These are phyloP conservation scores for Cyphomyrus discorhynchus DNA, from an alignment of 2,113 vertebrate species.

Conservation along the genomic window DNA sequence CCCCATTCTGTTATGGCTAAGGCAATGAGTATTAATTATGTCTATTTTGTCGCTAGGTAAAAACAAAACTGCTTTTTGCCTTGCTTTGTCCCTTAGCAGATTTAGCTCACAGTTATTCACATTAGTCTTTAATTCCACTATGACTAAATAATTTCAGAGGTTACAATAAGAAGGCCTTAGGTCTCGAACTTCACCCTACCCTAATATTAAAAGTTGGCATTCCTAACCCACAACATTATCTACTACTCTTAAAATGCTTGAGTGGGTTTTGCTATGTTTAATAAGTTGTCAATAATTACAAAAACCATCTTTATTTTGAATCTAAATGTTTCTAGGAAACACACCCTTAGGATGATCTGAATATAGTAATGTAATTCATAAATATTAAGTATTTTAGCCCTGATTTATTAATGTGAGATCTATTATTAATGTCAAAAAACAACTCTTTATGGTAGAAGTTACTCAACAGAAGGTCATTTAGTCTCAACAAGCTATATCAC, in stretches of 20 bases:
- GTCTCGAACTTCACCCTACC: neutral
- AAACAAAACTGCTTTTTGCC: neutral
- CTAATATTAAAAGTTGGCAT: neutral
- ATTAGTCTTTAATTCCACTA: neutral
- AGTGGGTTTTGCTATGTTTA: neutral
- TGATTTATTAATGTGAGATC: neutral
- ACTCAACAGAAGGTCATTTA: neutral
- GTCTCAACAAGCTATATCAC: neutral
- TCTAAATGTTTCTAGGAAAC: neutral
- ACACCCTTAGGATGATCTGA: neutral
- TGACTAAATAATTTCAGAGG: neutral
- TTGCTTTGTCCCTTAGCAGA: slow-evolving; percentile 31
- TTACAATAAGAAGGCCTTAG: neutral
- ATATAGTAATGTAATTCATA: neutral
- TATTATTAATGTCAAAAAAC: neutral
- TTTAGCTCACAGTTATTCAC: slow-evolving; percentile 16
- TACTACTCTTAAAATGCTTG: neutral
- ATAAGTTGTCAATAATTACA: neutral
- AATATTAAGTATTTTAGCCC: neutral
- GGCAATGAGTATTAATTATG: neutral
- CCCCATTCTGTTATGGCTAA: neutral
- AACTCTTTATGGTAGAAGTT: neutral
- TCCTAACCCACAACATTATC: neutral
- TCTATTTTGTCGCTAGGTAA: neutral
- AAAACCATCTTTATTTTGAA: neutral